Evolutionary conservation across 2,797 vertebrate species (phyloP).

Genomic region (Champsocephalus gunnari): DNA sequence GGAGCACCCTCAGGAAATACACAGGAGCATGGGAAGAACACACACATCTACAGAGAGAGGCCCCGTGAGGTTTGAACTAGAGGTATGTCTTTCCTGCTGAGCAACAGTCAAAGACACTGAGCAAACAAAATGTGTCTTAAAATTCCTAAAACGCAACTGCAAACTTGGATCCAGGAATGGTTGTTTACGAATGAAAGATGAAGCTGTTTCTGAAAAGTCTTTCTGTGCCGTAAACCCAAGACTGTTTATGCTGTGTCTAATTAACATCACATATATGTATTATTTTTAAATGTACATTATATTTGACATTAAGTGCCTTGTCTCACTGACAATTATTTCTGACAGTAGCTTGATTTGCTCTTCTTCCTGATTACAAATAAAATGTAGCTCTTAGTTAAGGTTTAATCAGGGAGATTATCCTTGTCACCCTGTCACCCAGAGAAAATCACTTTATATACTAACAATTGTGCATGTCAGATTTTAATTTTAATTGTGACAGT

Average conservation of each 20-base stretch:
- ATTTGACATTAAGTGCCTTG: not conserved
- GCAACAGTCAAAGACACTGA: conserved; percentile 12
- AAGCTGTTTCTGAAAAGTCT: conserved; percentile 22
- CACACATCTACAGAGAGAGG: not conserved
- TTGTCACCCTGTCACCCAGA: conserved; percentile 5
- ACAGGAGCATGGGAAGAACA: conserved; percentile 22
- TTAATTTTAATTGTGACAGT: not conserved
- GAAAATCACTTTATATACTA: not conserved
- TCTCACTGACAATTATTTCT: conserved; percentile 37
- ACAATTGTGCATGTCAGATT: conserved; percentile 6
- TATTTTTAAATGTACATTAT: not conserved
- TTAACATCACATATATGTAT: not conserved
- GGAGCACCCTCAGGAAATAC: conserved; percentile 39
- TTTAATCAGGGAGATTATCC: not conserved
- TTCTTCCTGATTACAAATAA: conserved; percentile 2
- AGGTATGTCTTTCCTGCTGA: not conserved
- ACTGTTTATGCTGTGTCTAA: no score
- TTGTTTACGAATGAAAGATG: conserved; percentile 6
- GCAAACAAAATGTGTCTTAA: not conserved
- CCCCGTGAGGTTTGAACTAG: conserved; percentile 33
- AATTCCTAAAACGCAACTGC: conserved; percentile 12
- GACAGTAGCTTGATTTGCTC: conserved; percentile 12
- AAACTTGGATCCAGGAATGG: not conserved
- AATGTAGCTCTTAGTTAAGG: not conserved
- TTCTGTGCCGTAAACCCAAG: not conserved